Base-by-base conservation (phyloP, 2,888 invertebrate species). In the Plutella xylostella region DNA sequence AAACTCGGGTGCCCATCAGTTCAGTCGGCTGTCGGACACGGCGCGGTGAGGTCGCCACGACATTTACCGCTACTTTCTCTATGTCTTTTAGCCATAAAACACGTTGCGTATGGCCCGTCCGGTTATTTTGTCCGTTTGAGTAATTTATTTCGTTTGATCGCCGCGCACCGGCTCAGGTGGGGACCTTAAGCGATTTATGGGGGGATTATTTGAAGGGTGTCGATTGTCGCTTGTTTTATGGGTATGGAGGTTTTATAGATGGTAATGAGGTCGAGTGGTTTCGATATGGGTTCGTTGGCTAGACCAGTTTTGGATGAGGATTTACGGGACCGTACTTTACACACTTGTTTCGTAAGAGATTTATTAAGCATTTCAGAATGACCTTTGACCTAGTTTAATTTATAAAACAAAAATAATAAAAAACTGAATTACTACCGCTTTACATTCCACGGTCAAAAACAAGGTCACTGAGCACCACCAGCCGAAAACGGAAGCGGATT, bases 21-120 rank as follows among this genome's bases (percentile, higher is more conserved):
- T 78, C n/a, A 83, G 83, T 83, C 64, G 71, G 64, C 72, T 69
- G 67, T 70, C 73, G 74, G 73, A 64, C 74, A 67, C 63, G 71
- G 71, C 66, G 67, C 63, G 70, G 73, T 71, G 72, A 77, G 79
- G 80, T 68, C 74, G 79, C 59, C 60, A 52, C n/a, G n/a, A n/a
- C 54, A 58, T 55, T 51, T 65, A 68, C 78, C 72, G 77, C 73
- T 77, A 75, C 73, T 72, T 72, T 74, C 78, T 71, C 72, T 66
- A 68, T 64, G 61, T 56, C 50, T 60, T n/a, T n/a, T n/a, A n/a
- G n/a, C 64, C 67, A 75, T 75, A 73, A 72, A 70, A 67, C 68
- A 75, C 73, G 66, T 61, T 68, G 63, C 66, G 69, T 71, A 72
- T 70, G 68, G 65, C 17, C 34, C 59, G 57, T 60, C 53, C 61